Conservation (phyloP, 2,113 vertebrate genomes). For the Hippocampus zosterae region DNA sequence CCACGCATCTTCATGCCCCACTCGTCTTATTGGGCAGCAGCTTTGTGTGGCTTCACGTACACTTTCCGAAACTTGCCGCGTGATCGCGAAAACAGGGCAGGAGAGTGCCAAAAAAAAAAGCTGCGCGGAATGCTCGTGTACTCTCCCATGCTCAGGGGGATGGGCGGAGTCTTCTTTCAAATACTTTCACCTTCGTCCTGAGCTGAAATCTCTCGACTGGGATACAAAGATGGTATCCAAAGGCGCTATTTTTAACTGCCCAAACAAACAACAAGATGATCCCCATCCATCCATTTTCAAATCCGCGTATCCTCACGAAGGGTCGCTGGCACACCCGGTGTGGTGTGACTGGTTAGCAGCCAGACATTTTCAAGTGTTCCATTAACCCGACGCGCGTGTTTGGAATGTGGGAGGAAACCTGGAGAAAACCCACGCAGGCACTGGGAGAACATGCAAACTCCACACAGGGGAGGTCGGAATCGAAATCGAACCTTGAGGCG, state of each 20-base stretch:
- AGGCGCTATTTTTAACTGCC: not conserved
- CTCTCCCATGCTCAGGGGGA: not conserved
- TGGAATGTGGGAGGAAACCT: no score
- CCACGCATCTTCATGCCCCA: not conserved
- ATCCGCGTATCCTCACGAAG: no score
- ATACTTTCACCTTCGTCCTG: not conserved
- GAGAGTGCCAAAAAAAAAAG: constrained; percentile 1
- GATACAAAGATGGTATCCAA: not conserved
- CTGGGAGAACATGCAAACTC: no score
- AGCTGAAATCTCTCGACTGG: constrained; percentile 6
- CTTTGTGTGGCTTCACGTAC: not conserved
- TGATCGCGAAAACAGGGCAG: not conserved
- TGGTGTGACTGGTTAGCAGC: no score
- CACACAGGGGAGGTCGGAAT: no score
- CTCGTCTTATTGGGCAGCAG: not conserved
- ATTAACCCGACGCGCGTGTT: no score
- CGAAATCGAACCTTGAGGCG: no score
- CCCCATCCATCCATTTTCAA: no score
- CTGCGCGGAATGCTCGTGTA: not conserved
- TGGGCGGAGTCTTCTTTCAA: constrained; percentile 8
- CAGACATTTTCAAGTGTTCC: no score
- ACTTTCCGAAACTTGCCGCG: not conserved
- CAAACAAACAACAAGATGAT: not conserved
- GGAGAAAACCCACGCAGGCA: no score
- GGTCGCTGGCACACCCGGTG: no score